phyloP scores from a whole-genome alignment of 2,113 vertebrate genomes.

The Dicaeum eximium region DNA sequence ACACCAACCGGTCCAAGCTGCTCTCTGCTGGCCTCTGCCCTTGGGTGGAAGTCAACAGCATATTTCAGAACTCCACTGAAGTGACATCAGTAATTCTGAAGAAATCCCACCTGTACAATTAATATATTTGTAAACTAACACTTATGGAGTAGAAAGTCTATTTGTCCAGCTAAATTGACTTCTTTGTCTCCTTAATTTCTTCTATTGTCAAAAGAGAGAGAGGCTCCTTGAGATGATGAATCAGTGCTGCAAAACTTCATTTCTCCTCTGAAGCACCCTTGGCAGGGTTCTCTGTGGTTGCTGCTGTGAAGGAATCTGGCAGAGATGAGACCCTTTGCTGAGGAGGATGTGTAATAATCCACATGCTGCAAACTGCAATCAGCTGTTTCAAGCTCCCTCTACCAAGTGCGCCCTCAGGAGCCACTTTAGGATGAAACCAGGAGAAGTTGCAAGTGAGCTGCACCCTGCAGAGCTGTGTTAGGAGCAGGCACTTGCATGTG shows the following conservation, averaged over 20 bases:
- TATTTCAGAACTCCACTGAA: background rate
- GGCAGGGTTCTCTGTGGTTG: background rate
- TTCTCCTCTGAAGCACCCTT: background rate
- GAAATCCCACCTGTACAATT: background rate
- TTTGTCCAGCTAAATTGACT: background rate
- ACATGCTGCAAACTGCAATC: background rate
- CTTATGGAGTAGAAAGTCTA: background rate
- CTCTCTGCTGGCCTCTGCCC: background rate
- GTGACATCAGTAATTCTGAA: background rate
- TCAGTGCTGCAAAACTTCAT: background rate
- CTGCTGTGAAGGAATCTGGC: background rate
- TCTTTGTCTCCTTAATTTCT: background rate
- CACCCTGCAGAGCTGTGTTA: background rate
- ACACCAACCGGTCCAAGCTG: background rate
- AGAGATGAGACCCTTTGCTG: background rate
- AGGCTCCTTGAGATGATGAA: background rate
- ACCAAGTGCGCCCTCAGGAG: background rate
- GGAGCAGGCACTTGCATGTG: rapidly evolving
- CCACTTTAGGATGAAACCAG: background rate
- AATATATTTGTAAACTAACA: background rate
- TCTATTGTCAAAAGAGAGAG: background rate
- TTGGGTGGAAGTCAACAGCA: background rate
- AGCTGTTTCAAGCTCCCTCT: background rate
- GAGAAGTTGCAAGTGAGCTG: background rate
- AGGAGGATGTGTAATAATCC: background rate